Base-by-base conservation (phyloP, 2,888 invertebrate genomes). In the Lycia hirtaria region DNA sequence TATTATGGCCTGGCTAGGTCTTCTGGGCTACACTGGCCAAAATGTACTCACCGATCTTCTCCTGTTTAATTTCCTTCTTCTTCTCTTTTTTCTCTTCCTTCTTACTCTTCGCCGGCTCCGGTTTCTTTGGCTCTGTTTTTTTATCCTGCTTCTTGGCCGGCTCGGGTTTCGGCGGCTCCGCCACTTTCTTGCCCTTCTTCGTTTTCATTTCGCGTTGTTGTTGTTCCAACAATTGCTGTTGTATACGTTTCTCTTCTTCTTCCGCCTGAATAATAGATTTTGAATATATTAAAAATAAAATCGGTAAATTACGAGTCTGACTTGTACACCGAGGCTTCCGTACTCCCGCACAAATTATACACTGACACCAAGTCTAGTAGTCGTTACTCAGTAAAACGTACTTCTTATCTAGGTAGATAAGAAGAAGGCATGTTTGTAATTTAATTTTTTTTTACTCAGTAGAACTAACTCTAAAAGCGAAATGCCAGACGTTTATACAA, bases 221-320 rank as follows among this genome's bases (percentile, higher is more conserved):
- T 24, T 55, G 55, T 9, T 56, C 49, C n/a, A 35, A 28, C 14
- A 56, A 3, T 0, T 72, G 68, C 24, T 76, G 75, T 14, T 64
- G 71, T 35, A 67, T 73, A 33, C 71, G 71, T 30, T 67, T 73
- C 26, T 85, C 84, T 65, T 85, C 85, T 70, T 86, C 85, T 67
- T 84, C 86, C 1, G 81, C 85, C 87, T 87, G 40, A 3, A 44
- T 12, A 15, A 14, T n/a, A n/a, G n/a, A n/a, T n/a, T n/a, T n/a
- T n/a, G n/a, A n/a, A n/a, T n/a, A n/a, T n/a, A n/a, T n/a, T n/a
- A n/a, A n/a, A n/a, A n/a, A n/a, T n/a, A n/a, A n/a, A n/a, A n/a
- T n/a, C n/a, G n/a, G n/a, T n/a, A n/a, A n/a, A n/a, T n/a, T n/a
- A n/a, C n/a, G n/a, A n/a, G n/a, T n/a, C n/a, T n/a, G n/a, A n/a